Base-by-base conservation (phyloP, 2,888 invertebrate species). In the Cephus pulcher region DNA sequence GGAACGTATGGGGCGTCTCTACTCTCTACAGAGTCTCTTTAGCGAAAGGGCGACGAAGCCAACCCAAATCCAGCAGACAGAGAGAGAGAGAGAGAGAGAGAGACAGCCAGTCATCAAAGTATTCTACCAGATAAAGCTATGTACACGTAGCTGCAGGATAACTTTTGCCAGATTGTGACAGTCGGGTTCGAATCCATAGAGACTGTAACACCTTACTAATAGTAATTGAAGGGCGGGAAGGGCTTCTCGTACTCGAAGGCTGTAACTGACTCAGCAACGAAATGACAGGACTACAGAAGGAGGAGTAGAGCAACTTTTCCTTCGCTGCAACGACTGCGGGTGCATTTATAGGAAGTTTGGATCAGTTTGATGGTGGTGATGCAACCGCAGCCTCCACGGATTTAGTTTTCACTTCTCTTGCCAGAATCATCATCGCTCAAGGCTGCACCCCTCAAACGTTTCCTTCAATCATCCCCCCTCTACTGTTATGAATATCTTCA, bases 281-380 rank as follows among this genome's bases (percentile, higher is more conserved):
- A 34, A 23, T 34, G 35, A 74, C 74, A 74, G 74, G 74, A 71
- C 23, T 12, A 11, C 0, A 23, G 15, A n/a, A 35, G 37, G 35
- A 74, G 35, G 71, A 71, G 15, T 34, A 0, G 9, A 74, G 15
- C 35, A 74, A 74, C 74, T 74, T 74, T 74, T 35, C 23, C 34
- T 35, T 40, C 9, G 74, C 23, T 74, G 9, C 23, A 11, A 23
- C 35, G 34, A 34, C 12, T 74, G 12, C 23, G 74, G 35, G 35
- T 15, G 11, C 30, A 74, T 35, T 74, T 23, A 1, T n/a, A 56
- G 56, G 23, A 56, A 56, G 56, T 56, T 56, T 56, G 1, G 56
- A 56, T 6, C 9, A 56, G 23, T 23, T 4, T 56, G 56, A 9
- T 9, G 23, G 56, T 23, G 15, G 56, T 1, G 56, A 23, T 2